Evolutionary conservation across 2,113 vertebrate species (phyloP).

Genomic region (Pomatostomus ruficeps): DNA sequence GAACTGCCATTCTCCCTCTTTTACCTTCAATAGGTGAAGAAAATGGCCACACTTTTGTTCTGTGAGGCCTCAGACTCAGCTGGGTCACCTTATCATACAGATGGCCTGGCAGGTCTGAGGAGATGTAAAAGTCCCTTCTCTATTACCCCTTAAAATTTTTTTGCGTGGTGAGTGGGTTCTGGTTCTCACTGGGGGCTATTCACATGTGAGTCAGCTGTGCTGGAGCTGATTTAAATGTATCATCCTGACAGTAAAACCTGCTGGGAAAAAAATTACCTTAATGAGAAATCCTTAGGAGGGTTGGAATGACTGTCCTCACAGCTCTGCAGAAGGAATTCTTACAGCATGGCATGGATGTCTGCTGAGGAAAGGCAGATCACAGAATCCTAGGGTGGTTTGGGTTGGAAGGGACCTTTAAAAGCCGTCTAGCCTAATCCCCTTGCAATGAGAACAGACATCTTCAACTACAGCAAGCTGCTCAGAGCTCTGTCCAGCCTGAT

Average conservation of each 20-base stretch:
- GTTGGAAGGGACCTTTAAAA: neutral
- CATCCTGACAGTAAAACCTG: neutral
- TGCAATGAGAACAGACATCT: neutral
- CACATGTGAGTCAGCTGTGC: neutral
- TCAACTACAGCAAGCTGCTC: neutral
- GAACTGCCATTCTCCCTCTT: neutral
- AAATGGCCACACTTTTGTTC: neutral
- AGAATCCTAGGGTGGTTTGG: neutral
- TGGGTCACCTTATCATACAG: neutral
- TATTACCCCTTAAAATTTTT: neutral
- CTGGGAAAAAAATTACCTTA: neutral
- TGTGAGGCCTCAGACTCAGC: neutral
- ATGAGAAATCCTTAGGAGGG: neutral
- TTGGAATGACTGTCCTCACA: neutral
- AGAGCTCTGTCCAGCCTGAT: neutral
- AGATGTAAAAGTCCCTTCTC: neutral
- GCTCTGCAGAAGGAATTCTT: neutral
- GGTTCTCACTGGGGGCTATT: neutral
- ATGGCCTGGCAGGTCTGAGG: neutral
- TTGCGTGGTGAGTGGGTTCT: fast-evolving
- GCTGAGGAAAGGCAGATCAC: neutral
- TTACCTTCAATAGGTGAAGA: neutral
- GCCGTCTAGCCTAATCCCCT: neutral
- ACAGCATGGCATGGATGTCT: fast-evolving
- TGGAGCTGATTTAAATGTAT: neutral